Conservation (phyloP, 1,140 invertebrate genomes). For the Papilio xuthus region DNA sequence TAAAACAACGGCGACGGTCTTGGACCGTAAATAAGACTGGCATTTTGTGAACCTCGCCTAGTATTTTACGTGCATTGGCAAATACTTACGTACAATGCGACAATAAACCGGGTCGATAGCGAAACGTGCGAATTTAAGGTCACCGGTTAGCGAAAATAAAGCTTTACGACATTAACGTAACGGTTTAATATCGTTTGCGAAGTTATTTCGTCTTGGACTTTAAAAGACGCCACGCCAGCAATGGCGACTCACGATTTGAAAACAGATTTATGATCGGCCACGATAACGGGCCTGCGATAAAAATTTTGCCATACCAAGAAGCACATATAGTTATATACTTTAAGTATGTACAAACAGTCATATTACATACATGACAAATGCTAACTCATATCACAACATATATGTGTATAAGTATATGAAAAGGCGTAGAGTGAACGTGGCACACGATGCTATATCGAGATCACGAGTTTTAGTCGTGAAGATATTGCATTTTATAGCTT, state of each 20-base stretch:
- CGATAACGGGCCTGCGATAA: slow-evolving; percentile 80
- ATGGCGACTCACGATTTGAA: slow-evolving; percentile 80
- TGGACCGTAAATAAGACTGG: slow-evolving; percentile 76
- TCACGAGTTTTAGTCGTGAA: slow-evolving; percentile 70
- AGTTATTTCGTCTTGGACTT: slow-evolving; percentile 55
- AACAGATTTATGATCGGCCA: slow-evolving; percentile 81
- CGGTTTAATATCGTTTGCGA: slow-evolving; percentile 58
- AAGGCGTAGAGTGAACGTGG: slow-evolving; percentile 49
- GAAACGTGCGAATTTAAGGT: slow-evolving; percentile 66
- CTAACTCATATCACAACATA: not conserved
- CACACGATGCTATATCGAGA: slow-evolving; percentile 58
- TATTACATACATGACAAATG: slow-evolving; percentile 27
- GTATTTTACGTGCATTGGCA: slow-evolving; percentile 79
- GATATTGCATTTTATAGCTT: slow-evolving; percentile 50
- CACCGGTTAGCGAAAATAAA: slow-evolving; percentile 61
- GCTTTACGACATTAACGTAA: slow-evolving; percentile 60
- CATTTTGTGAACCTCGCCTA: slow-evolving; percentile 76
- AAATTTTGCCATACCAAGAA: slow-evolving; percentile 75
- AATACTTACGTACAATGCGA: slow-evolving; percentile 79
- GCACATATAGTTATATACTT: slow-evolving; percentile 48
- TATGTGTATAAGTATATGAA: slow-evolving; percentile 16
- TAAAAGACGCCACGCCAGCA: slow-evolving; percentile 58
- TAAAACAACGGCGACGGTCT: slow-evolving; percentile 51
- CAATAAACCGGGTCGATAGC: slow-evolving; percentile 67
- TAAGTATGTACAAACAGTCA: slow-evolving; percentile 36